Base-by-base conservation (phyloP, 2,888 invertebrate genomes). In the Agrotis exclamationis region DNA sequence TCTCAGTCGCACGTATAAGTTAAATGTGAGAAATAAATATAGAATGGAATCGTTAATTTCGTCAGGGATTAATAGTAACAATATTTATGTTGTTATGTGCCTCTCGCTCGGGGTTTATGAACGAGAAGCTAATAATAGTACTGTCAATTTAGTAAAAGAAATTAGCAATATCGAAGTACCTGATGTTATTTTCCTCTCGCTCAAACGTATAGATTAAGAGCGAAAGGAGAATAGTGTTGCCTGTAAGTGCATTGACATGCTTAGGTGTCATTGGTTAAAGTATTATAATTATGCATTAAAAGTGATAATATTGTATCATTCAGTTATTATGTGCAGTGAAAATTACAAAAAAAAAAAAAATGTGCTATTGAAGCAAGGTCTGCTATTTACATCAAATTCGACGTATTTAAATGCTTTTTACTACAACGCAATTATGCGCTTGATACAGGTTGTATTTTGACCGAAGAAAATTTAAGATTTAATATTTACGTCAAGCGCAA, bases 381-480 rank as follows among this genome's bases (percentile, higher is more conserved):
- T 69, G 54, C 69, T 54, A 63, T 67, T 20, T 45, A 44, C 64
- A 66, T 5, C 11, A 28, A 65, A 45, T 13, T 57, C 4, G 16
- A 24, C n/a, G 20, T 28, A 24, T 28, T 28, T 47, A 39, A 24
- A 22, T n/a, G 7, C n/a, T 33, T 28, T 33, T 28, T 20, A 33
- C 20, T 18, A 33, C 18, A 56, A 11, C 3, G 33, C 13, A 22
- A 33, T 28, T 4, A 33, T 33, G 33, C 7, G 33, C 7, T 33
- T 7, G 6, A 33, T 7, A 33, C 0, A 33, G 6, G 7, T 33
- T 33, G 33, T 33, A 33, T 33, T 6, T 33, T 33, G 33, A 33
- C 33, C 6, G 0, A 7, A 33, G 33, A 33, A 28, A 28, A 28
- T 5, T 28, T 3, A 28, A 28, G 2, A 24, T 24, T 24, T 24